phyloP scores from a whole-genome alignment of 2,113 vertebrate genomes.

The Oreocharis arfaki region DNA sequence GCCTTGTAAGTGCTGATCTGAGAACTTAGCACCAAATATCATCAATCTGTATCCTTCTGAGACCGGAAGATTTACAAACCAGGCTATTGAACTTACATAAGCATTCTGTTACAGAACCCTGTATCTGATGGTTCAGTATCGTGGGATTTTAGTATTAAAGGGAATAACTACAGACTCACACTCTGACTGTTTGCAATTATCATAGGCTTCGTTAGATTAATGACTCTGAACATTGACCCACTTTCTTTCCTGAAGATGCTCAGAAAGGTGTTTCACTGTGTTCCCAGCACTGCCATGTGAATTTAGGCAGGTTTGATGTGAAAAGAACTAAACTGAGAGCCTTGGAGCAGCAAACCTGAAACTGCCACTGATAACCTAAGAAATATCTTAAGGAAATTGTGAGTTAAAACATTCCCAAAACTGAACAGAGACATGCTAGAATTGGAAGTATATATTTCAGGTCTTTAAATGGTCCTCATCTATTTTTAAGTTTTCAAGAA shows the following conservation, averaged over 20 bases:
- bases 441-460: background rate
- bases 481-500: background rate
- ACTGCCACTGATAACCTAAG: background rate
- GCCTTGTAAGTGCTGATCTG: conserved; percentile 34
- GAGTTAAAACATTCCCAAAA: background rate
- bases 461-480: background rate
- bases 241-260: background rate
- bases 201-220: background rate
- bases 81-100: conserved; percentile 1
- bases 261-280: background rate
- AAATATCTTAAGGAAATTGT: background rate
- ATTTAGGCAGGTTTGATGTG: background rate
- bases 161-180: background rate
- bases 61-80: background rate
- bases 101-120: background rate
- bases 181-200: background rate
- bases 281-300: background rate
- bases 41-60: conserved; percentile 47
- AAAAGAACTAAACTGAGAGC: background rate
- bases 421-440: background rate
- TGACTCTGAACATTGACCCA: background rate
- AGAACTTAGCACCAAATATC: conserved; percentile 15
- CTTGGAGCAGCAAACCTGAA: background rate
- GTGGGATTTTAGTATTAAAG: background rate
- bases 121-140: background rate